Evolutionary conservation across 2,113 vertebrate species (phyloP), one percentile per base, ranked within the genome.

Genomic region (Calyptommatus sinebrachiatus): DNA sequence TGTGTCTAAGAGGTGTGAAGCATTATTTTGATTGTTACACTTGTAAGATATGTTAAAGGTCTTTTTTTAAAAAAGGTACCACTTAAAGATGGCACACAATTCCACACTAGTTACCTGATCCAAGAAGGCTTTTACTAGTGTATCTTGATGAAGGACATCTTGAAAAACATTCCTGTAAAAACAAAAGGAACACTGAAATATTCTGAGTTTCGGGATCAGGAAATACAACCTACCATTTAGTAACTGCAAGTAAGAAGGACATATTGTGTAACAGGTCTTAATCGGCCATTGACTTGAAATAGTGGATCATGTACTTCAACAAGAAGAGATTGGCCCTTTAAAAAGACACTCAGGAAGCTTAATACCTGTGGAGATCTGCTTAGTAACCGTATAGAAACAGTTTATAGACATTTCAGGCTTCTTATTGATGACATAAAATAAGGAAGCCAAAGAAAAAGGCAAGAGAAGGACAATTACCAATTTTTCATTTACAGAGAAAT

Each of bases 141-240:
- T 97, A 87, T 99, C 97, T 92, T 94, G 94, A 89, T 99, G 97
- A 87, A 97, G 88, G 46, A 99, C 97, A 83, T 99, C 98, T 94
- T 99, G 98, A 92, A 99, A 99, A 85, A 99, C 94, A 86, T 99
- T 98, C 89, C 98, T 99, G 61, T 1, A 22, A 86, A 85, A 86
- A 87, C 74, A 71, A 73, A 87, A 67, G 20, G 21, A 80, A 89
- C 71, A 8, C 60, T 69, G 16, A 48, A 76, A 16, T 48, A 60
- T 20, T 60, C 3, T 41, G 14, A 60, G 16, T 78, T 70, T 70
- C 22, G 2, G 11, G 11, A 22, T 28, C 1, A 71, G 10, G 4
- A 11, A 60, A 78, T 45, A 8, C 72, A 10, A 1, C 83, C 1
- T 0, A 31, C 2, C 48, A 14, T 9, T 75, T 2, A 53, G 6